Percentiles rank a stretch among this genome's conserved stretches.
Conservation (phyloP, 2,113 vertebrate genomes). For the Pheucticus melanocephalus region DNA sequence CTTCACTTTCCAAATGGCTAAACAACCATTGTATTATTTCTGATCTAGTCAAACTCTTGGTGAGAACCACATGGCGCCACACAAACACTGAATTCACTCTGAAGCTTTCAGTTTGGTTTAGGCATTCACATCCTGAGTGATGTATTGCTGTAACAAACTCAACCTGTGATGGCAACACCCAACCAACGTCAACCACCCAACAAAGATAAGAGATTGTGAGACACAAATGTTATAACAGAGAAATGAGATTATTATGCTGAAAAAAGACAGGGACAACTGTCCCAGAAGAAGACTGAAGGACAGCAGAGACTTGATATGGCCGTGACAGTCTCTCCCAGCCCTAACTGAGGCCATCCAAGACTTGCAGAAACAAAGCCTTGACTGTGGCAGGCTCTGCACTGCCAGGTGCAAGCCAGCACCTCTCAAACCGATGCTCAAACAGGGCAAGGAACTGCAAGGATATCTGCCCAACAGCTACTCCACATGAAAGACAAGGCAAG, state of each 20-base stretch:
- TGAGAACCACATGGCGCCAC: not conserved
- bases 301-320: not conserved
- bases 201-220: not conserved
- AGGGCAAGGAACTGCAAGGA: not conserved
- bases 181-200: not conserved
- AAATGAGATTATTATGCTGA: not conserved
- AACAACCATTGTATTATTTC: not conserved
- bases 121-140: not conserved
- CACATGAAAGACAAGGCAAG: constrained; percentile 45
- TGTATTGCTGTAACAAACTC: not conserved
- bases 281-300: not conserved
- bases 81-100: not conserved
- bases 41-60: not conserved
- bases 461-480: not conserved
- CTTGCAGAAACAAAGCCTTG: not conserved
- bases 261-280: not conserved
- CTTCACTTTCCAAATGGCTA: not conserved
- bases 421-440: not conserved
- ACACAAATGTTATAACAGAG: not conserved
- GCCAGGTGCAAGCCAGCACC: not conserved
- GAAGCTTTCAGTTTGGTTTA: not conserved
- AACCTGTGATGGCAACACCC: not conserved
- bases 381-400: rapidly evolving
- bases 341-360: not conserved
- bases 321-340: not conserved